Percentiles rank a stretch among this genome's conserved stretches.
These are phyloP conservation scores for Bacillus rossius DNA, from an alignment of 1,140 invertebrate species.

Conservation along the genomic window DNA sequence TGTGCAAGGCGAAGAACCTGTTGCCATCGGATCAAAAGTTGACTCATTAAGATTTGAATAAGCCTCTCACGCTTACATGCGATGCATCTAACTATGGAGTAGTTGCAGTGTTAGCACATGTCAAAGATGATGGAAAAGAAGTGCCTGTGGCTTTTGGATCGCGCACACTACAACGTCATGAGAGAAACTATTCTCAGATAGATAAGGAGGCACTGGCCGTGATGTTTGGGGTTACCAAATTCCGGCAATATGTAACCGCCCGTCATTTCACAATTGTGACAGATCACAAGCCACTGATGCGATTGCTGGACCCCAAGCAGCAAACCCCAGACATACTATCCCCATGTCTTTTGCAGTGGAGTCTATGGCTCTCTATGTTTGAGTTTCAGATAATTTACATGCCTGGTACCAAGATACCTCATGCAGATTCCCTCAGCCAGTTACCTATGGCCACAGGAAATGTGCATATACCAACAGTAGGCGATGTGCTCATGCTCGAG, in stretches of 20 bases:
- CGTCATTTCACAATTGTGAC: slow-evolving; percentile 34
- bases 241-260: no score
- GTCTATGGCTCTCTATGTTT: no score
- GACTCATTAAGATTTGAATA: slow-evolving; percentile 28
- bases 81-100: slow-evolving; percentile 34
- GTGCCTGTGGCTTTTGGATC: slow-evolving; percentile 36
- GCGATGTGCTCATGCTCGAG: no score
- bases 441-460: no score
- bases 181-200: slow-evolving; percentile 43
- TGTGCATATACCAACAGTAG: no score
- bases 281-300: slow-evolving; percentile 38
- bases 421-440: no score
- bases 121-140: slow-evolving; percentile 23
- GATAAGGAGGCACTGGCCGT: slow-evolving; percentile 41
- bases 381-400: no score
- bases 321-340: background rate
- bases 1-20: slow-evolving; percentile 24
- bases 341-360: background rate
- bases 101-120: slow-evolving; percentile 35
- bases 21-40: slow-evolving; percentile 21
- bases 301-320: background rate
- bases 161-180: slow-evolving; percentile 19
- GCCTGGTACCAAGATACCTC: no score
- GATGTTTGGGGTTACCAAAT: slow-evolving; percentile 32
- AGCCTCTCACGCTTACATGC: slow-evolving; percentile 26